Base-by-base conservation (phyloP, 2,888 invertebrate species). In the Tetragnatha montana region DNA sequence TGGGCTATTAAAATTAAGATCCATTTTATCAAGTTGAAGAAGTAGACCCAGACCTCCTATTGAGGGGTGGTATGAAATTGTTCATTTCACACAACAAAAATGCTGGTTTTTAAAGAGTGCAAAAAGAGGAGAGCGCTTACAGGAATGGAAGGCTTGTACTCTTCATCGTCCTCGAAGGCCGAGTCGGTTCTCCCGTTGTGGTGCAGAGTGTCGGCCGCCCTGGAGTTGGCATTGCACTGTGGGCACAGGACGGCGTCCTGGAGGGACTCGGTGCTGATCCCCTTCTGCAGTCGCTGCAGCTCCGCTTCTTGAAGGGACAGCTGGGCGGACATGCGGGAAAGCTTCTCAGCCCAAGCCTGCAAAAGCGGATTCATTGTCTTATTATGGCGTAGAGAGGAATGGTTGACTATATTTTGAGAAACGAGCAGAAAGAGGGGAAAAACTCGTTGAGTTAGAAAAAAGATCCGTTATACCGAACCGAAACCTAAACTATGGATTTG, bases 141-240 rank as follows among this genome's bases (percentile, higher is more conserved):
- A 82, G 87, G 87, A 82, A 74, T 88, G 81, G 87, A 82, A 81
- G 87, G 76, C 78, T 81, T 88, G 81, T 87, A 75, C 35, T 88
- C 87, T 10, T 88, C 87, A 6, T 88, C 87, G 10, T 88, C 87
- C 60, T 88, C 87, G 22, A 88, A 88, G 22, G 87, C 87, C 3
- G 87, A 88, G 70, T 88, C 87, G 3, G 71, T 81, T 10, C 87
- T 75, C 1, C 79, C 81, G 8, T 79, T 79, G 50, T 88, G 76
- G n/a, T 80, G 80, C 6, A 51, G 69, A 12, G 6, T 51, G 35
- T 81, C 75, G 8, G 81, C 35, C 6, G 22, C 76, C 35, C 35
- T 35, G 35, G 35, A 35, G 35, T 35, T 35, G 35, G 35, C 35
- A 35, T 35, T 35, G 49, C 87, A 88, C 35, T 76, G 76, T 14